phyloP scores from a whole-genome alignment of 2,888 invertebrate species.

The Plebejus melissa region DNA sequence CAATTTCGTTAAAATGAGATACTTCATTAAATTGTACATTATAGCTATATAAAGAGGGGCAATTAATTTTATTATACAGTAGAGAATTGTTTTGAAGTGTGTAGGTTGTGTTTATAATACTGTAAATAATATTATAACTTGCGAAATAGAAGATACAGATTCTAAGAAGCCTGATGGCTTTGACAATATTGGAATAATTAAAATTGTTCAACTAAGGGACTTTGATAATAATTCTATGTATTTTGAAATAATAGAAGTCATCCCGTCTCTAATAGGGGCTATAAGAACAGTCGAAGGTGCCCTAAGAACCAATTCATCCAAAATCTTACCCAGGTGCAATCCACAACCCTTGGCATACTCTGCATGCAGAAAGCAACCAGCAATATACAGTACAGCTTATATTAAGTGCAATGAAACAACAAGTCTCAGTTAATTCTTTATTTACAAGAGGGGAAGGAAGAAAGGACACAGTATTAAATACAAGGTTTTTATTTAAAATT shows the following conservation, averaged over 20 bases:
- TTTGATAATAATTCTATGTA: background rate
- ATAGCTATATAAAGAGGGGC: background rate
- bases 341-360: constrained; percentile 25
- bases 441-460: constrained; percentile 47
- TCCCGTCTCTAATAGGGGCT: background rate
- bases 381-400: constrained; percentile 18
- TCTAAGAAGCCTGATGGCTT: background rate
- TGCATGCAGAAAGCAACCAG: constrained; percentile 29
- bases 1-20: background rate
- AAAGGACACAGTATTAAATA: constrained; percentile 28
- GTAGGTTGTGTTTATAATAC: background rate
- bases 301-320: background rate
- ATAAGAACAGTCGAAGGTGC: background rate
- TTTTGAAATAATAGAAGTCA: background rate
- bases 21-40: background rate
- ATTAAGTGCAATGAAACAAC: constrained; percentile 66
- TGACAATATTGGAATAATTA: background rate
- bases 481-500: constrained; percentile 23
- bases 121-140: background rate
- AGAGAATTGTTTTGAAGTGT: background rate
- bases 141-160: background rate
- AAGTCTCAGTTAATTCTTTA: constrained; percentile 53
- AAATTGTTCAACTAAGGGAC: background rate
- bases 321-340: constrained; percentile 27
- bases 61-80: background rate